Evolutionary conservation across 92 coral and sea anemone genomes (phyloP).

Genomic region (Heteractis magnifica): DNA sequence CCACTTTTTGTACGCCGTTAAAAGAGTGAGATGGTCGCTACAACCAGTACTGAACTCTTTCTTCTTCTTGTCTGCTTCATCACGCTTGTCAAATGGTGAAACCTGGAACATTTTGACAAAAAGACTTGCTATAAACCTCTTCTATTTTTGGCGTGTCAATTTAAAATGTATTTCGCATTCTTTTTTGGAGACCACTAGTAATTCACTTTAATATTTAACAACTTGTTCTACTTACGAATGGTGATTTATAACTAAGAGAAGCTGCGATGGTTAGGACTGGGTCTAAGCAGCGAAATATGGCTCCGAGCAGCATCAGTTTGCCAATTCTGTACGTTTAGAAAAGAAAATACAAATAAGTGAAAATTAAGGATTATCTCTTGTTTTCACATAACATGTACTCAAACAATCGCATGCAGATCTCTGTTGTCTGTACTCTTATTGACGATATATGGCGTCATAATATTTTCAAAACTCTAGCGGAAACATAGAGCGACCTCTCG

Average conservation of each 20-base stretch:
- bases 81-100: conserved; percentile 84
- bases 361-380: not conserved
- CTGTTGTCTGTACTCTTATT: too few relatives aligned
- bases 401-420: too few relatives aligned
- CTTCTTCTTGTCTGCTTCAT: conserved; percentile 86
- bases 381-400: not conserved
- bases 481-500: not conserved
- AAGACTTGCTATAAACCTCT: not conserved
- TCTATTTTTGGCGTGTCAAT: not conserved
- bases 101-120: conserved; percentile 32
- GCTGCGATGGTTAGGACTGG: conserved; percentile 86
- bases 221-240: conserved; percentile 61
- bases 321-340: conserved; percentile 53
- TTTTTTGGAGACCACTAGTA: not conserved
- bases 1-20: conserved; percentile 79
- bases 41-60: conserved; percentile 71
- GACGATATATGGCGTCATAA: not conserved
- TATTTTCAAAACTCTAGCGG: not conserved
- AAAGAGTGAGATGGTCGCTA: conserved; percentile 80
- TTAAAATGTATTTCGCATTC: not conserved
- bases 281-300: conserved; percentile 79
- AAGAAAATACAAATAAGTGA: not conserved
- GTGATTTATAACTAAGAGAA: conserved; percentile 79
- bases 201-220: not conserved
- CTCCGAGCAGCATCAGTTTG: conserved; percentile 81